phyloP scores from a whole-genome alignment of 2,113 vertebrate genomes.

The Odontophorus gujanensis region DNA sequence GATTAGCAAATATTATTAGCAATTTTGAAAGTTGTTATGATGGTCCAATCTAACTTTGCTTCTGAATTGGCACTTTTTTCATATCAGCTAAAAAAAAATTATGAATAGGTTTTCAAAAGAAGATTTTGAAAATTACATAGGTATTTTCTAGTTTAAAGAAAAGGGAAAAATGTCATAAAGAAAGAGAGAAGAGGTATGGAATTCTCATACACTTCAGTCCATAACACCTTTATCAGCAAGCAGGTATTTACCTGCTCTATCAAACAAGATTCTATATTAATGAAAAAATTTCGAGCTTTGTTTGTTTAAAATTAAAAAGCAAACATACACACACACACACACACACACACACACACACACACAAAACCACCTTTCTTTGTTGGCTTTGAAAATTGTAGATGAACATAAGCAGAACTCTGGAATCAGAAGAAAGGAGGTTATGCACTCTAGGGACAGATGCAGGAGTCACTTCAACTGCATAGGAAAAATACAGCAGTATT shows the following conservation, averaged over 20 bases:
- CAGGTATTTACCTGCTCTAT: background rate
- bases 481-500: slow-evolving; percentile 28
- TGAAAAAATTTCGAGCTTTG: background rate
- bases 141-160: background rate
- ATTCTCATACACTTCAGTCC: background rate
- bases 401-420: background rate
- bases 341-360: no score
- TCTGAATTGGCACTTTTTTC: background rate
- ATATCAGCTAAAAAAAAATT: background rate
- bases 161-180: background rate
- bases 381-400: background rate
- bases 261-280: background rate
- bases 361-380: background rate
- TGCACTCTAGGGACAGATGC: background rate
- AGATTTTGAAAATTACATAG: background rate
- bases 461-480: background rate
- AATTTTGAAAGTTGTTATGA: background rate
- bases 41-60: background rate
- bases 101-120: background rate
- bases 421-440: background rate
- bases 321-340: no score
- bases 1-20: no score
- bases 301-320: no score
- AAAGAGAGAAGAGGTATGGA: background rate
- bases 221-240: background rate